These are phyloP conservation scores for Macrosiphum euphorbiae DNA, from an alignment of 2,888 invertebrate species.

Conservation along the genomic window DNA sequence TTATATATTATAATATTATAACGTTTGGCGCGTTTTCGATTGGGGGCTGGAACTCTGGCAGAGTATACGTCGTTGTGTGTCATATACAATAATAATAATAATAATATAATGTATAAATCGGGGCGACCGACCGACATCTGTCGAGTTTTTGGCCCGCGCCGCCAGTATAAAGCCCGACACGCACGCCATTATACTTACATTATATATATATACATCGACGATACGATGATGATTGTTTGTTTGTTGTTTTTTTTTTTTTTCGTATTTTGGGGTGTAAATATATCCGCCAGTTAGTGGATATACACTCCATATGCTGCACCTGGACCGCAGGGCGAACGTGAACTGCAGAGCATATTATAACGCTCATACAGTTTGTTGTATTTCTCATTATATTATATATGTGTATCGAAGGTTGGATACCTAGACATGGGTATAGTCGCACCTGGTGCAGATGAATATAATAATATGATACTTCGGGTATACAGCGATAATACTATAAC, in stretches of 20 bases:
- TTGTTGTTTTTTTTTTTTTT: not conserved
- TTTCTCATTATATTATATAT: not conserved
- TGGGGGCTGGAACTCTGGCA: not conserved
- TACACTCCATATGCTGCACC: not conserved
- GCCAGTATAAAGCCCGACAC: not conserved
- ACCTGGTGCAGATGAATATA: not conserved
- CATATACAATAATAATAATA: not conserved
- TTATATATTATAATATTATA: no score
- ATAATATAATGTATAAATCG: slow-evolving; percentile 3
- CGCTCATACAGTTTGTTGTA: not conserved
- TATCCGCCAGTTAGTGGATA: not conserved
- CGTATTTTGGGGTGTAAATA: not conserved
- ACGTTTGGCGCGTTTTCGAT: not conserved
- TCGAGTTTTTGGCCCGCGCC: slow-evolving; percentile 9
- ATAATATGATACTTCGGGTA: not conserved
- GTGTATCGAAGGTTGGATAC: not conserved
- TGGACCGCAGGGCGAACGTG: not conserved
- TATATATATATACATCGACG: not conserved
- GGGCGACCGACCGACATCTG: slow-evolving; percentile 1
- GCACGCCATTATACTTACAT: not conserved
- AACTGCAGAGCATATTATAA: not conserved
- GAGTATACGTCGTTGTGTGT: not conserved
- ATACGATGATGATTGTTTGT: not conserved
- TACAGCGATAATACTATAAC: not conserved
- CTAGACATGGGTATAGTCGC: not conserved